Evolutionary conservation across 2,113 vertebrate genomes (phyloP), one percentile per base, ranked within the genome.

Genomic region (Saguinus imperator): DNA sequence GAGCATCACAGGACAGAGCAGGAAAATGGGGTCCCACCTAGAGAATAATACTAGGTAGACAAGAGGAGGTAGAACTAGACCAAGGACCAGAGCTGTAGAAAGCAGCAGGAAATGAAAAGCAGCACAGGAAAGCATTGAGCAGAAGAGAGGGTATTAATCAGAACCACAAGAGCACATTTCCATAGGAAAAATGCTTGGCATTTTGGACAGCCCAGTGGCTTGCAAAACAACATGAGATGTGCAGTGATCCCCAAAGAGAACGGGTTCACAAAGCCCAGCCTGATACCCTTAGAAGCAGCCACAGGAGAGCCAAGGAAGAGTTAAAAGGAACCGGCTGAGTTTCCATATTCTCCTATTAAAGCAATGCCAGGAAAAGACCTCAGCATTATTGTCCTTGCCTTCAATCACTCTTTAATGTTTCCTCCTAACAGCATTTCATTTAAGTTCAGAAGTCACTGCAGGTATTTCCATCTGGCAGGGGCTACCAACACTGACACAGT

Each of bases 401-500:
- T 94, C 97, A 0, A 1, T 92, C 96, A 96, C 58, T 58, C 85
- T 93, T 97, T 95, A 52, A 82, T 76, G 48, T 84, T 97, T 96
- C 76, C 87, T 97, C 94, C 79, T 58, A 95, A 80, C 50, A 96
- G 58, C 92, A 97, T 18, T 97, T 97, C 52, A 79, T 95, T 55
- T 95, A 96, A 96, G 87, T 32, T 87, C 58, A 80, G 40, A 97
- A 98, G 85, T n/a, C 64, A 27, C 89, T 91, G 92, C 88, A 95
- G 95, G 94, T 96, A 97, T 98, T 94, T 96, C 91, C 97, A 94
- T 97, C 96, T 96, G 96, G 95, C 95, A 96, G 17, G n/a, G 27
- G 84, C 89, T 81, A 55, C 92, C 52, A 89, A 92, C 1, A 64
- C 0, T 1, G 72, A 97, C 92, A 97, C 32, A 58, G 89, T 27